Conservation (phyloP, 2,888 invertebrate genomes). For the Tiliacea aurago region DNA sequence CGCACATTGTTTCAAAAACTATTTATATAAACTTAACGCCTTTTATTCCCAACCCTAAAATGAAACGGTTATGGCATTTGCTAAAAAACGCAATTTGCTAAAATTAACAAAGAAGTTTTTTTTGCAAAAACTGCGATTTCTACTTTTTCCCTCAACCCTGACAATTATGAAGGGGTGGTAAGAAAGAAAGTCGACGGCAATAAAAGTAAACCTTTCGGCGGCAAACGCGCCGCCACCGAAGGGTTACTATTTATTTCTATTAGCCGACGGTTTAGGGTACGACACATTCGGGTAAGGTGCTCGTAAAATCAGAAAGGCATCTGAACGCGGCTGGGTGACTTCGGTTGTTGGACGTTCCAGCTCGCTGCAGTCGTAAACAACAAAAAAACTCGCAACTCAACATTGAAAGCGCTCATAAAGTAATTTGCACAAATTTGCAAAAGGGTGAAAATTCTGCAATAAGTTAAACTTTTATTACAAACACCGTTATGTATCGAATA, state of each 20-base stretch:
- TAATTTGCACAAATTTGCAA: slow-evolving; percentile 90
- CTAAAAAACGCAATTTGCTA: slow-evolving; percentile 71
- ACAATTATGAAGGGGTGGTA: slow-evolving; percentile 87
- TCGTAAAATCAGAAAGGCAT: slow-evolving; percentile 78
- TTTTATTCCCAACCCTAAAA: slow-evolving; percentile 56
- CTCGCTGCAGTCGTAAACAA: slow-evolving; percentile 82
- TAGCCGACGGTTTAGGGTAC: slow-evolving; percentile 81
- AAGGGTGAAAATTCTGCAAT: slow-evolving; percentile 84
- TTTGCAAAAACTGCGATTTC: slow-evolving; percentile 76
- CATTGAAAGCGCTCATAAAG: slow-evolving; percentile 86
- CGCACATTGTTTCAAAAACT: slow-evolving; percentile 58
- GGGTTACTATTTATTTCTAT: slow-evolving; percentile 89
- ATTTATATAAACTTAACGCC: slow-evolving; percentile 49
- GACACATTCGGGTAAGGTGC: slow-evolving; percentile 75
- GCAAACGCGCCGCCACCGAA: slow-evolving; percentile 86
- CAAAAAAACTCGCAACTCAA: slow-evolving; percentile 80
- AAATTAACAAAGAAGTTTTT: slow-evolving; percentile 76
- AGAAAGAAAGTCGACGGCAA: slow-evolving; percentile 86
- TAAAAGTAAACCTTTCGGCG: slow-evolving; percentile 89
- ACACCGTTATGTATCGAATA: slow-evolving; percentile 81
- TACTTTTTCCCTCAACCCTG: slow-evolving; percentile 80
- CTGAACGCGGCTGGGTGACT: slow-evolving; percentile 73
- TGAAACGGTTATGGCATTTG: slow-evolving; percentile 66
- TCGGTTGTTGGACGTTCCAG: slow-evolving; percentile 73
- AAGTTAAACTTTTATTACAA: slow-evolving; percentile 81